Conservation (phyloP, 1,140 invertebrate genomes). For the Cotesia typhae region DNA sequence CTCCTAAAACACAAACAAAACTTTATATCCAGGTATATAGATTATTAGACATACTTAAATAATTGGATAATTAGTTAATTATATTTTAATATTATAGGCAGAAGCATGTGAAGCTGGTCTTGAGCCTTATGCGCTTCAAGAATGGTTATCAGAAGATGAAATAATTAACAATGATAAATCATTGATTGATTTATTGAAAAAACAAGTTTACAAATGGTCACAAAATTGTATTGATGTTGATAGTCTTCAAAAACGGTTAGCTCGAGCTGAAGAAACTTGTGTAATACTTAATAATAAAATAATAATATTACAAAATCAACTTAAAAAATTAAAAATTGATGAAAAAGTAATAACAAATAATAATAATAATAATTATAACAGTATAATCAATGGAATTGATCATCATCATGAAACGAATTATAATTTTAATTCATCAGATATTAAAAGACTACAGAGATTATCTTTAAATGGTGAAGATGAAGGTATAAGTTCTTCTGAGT, state of each 20-base stretch:
- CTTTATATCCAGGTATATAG: slow-evolving; percentile 84
- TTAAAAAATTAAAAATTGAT: slow-evolving; percentile 54
- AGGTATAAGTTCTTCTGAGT: slow-evolving; percentile 84
- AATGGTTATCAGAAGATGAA: slow-evolving; percentile 73
- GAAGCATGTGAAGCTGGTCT: slow-evolving; percentile 64
- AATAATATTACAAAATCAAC: slow-evolving; percentile 51
- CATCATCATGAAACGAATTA: slow-evolving; percentile 43
- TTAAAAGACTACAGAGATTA: slow-evolving; percentile 26
- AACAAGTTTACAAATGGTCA: slow-evolving; percentile 59
- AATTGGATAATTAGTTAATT: neutral
- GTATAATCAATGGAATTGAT: slow-evolving; percentile 48
- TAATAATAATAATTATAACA: slow-evolving; percentile 43
- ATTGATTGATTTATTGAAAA: slow-evolving; percentile 50
- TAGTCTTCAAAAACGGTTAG: slow-evolving; percentile 53
- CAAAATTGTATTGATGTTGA: slow-evolving; percentile 63
- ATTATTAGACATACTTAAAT: neutral
- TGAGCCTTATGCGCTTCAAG: slow-evolving; percentile 70
- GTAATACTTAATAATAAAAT: slow-evolving; percentile 58
- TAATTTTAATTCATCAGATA: slow-evolving; percentile 20
- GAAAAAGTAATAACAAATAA: slow-evolving; percentile 49
- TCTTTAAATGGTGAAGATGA: slow-evolving; percentile 85
- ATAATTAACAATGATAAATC: slow-evolving; percentile 51
- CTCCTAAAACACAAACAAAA: slow-evolving; percentile 76
- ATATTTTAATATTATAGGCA: slow-evolving; percentile 46
- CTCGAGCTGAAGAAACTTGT: slow-evolving; percentile 59